phyloP scores from a whole-genome alignment of 1,140 invertebrate species.

The Papilio helenus region DNA sequence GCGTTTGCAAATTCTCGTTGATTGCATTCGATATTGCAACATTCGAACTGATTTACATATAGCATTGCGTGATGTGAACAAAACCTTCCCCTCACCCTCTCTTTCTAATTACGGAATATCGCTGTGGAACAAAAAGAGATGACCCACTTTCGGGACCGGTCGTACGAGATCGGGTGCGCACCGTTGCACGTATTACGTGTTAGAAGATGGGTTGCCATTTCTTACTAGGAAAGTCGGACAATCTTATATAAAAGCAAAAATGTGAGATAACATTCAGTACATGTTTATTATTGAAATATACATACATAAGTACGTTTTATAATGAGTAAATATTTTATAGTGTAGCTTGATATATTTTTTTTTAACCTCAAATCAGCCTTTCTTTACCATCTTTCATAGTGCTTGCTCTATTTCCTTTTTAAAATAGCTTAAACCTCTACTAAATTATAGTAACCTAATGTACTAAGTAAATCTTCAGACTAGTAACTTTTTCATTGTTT shows the following conservation, averaged over 20 bases:
- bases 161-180: conserved; percentile 75
- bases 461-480: no score
- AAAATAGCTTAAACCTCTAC: no score
- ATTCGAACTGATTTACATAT: conserved; percentile 57
- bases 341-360: neutral
- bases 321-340: neutral
- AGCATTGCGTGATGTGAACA: conserved; percentile 50
- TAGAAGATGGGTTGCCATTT: conserved; percentile 63
- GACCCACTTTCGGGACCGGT: conserved; percentile 82
- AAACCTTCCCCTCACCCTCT: conserved; percentile 63
- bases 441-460: no score
- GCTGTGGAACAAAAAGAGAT: conserved; percentile 83
- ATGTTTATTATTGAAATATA: neutral
- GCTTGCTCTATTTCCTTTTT: no score
- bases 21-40: conserved; percentile 49
- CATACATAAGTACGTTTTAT: no score
- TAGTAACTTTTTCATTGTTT: no score
- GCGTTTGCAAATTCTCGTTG: conserved; percentile 2
- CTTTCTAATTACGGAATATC: conserved; percentile 81
- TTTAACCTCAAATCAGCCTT: neutral
- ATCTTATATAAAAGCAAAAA: conserved; percentile 20
- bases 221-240: conserved; percentile 3
- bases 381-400: neutral
- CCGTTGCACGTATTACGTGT: conserved; percentile 79
- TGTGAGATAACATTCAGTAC: neutral